These are phyloP conservation scores for Heliothis virescens DNA, from an alignment of 1,140 invertebrate species.

Conservation along the genomic window DNA sequence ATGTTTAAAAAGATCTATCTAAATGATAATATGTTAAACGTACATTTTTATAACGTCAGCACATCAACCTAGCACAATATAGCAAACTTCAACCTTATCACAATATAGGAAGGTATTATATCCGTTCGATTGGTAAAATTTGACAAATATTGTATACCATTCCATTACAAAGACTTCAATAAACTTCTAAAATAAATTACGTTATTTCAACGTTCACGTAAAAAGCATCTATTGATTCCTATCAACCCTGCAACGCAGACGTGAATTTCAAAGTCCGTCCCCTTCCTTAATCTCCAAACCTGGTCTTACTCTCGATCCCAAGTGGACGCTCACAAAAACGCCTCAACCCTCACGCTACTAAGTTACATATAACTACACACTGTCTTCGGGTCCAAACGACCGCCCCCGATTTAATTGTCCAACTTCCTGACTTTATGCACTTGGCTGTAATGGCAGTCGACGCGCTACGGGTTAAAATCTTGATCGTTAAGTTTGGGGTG, in stretches of 20 bases:
- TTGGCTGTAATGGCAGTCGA: constrained; percentile 57
- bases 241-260: not conserved
- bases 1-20: no score
- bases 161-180: no score
- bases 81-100: no score
- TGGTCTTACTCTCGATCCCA: not conserved
- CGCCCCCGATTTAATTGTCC: constrained; percentile 67
- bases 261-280: not conserved
- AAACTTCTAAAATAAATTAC: not conserved
- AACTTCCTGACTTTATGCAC: constrained; percentile 69
- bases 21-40: no score
- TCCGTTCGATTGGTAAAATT: no score
- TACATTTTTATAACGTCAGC: no score
- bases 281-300: not conserved
- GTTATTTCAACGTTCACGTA: not conserved
- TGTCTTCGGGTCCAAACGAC: constrained; percentile 62
- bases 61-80: no score
- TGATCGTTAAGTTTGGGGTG: constrained; percentile 39
- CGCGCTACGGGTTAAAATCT: constrained; percentile 55
- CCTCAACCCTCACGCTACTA: constrained; percentile 8
- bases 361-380: constrained; percentile 48
- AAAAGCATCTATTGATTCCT: not conserved
- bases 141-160: no score
- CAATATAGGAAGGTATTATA: no score
- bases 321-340: constrained; percentile 41